Conservation (phyloP, 2,113 vertebrate species). For the Periophthalmus modestus region DNA sequence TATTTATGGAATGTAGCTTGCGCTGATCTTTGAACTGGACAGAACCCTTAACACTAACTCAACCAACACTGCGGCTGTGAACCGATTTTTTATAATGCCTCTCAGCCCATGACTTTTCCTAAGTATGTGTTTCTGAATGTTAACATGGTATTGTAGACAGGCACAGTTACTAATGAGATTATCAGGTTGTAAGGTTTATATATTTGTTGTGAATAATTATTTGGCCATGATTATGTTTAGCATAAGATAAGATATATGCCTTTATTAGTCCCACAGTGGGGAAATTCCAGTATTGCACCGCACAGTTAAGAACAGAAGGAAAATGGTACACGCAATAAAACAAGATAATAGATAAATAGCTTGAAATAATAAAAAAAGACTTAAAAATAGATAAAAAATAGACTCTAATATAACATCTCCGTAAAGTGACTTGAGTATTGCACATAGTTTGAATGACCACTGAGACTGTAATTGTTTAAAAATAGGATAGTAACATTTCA, state of each 20-base stretch:
- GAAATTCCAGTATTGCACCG: no score
- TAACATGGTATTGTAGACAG: no score
- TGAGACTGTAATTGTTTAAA: not conserved
- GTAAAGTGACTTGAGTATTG: no score
- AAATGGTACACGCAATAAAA: no score
- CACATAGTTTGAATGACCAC: not conserved
- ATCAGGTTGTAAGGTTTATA: not conserved
- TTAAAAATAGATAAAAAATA: no score
- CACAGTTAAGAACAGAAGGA: no score
- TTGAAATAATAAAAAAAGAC: no score
- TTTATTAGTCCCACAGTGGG: no score
- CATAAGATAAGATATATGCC: no score
- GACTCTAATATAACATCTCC: no score
- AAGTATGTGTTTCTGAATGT: no score
- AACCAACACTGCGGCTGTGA: not conserved
- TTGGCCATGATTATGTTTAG: not conserved
- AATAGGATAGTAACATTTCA: not conserved
- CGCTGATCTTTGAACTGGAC: not conserved
- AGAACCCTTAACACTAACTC: not conserved
- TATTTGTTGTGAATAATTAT: not conserved
- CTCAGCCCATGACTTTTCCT: not conserved
- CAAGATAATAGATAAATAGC: no score
- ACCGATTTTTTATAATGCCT: not conserved
- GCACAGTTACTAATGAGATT: not conserved
- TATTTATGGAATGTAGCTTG: not conserved